Base-by-base conservation (phyloP, 2,797 vertebrate species). In the Pogonophryne albipinna region DNA sequence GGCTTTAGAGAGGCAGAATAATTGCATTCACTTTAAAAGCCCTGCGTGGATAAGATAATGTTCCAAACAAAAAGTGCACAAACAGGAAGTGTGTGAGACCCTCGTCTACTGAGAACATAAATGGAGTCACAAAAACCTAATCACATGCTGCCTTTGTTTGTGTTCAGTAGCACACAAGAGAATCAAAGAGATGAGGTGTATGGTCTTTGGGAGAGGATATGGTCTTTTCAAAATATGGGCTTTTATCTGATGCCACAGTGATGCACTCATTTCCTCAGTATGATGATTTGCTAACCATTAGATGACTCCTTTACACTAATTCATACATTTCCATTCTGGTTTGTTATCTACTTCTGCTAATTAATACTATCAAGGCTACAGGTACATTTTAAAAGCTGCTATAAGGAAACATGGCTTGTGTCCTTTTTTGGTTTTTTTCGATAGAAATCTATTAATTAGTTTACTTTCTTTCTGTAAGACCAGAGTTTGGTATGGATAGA, bases 211-310 rank as follows among this genome's bases (percentile, higher is more conserved):
- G 12, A 67, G 46, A 71, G 60, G 42, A 47, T 72, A 49, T 49
- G 57, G 56, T 69, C 42, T 52, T 38, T 19, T 70, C 52, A 57
- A 38, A 61, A 57, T 75, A 62, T 34, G 41, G 2, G 15, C 46
- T 58, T 74, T 71, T 45, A 59, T 83, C 55, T 74, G 63, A 83
- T 44, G 23, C 8, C 4, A 0, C 63, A 74, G 27, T 27, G 27
- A 42, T 1, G 42, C 19, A 49, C 31, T 49, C 42, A 19, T 49
- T 61, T 56, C 52, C 42, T 55, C 53, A 31, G 19, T 49, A 6
- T 11, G 10, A 44, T n/a, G 7, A 20, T 34, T 53, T 62, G 2
- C 41, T 46, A 12, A 61, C 13, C 10, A 17, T n/a, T 13, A 70
- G 23, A 38, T 9, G 5, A 1, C 14, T 45, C 19, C 31, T 9